phyloP scores from a whole-genome alignment of 2,888 invertebrate species.

The Drosophila silvestris region DNA sequence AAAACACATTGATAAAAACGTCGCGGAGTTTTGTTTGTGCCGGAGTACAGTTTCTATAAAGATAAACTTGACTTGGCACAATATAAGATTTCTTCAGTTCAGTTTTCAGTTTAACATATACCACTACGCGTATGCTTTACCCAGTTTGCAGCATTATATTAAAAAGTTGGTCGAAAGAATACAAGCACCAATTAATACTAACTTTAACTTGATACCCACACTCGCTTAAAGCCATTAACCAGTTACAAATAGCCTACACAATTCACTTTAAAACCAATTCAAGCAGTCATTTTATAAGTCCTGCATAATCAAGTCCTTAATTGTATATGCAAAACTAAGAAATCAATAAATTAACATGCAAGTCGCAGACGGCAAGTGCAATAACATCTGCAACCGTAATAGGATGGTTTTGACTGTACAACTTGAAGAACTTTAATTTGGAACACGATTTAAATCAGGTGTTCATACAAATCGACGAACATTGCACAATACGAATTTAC shows the following conservation, averaged over 20 bases:
- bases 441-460: not conserved
- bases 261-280: not conserved
- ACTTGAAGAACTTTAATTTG: too few relatives aligned
- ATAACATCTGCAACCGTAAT: not conserved
- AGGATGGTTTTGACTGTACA: not conserved
- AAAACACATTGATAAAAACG: constrained; percentile 19
- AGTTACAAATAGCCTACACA: not conserved
- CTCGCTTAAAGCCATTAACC: not conserved
- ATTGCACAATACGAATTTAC: not conserved
- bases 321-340: not conserved
- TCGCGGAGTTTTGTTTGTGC: constrained; percentile 9
- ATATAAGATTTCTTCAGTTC: constrained; percentile 1
- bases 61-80: constrained; percentile 12
- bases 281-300: not conserved
- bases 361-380: too few relatives aligned
- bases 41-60: not conserved
- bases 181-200: not conserved
- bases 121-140: not conserved
- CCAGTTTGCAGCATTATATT: not conserved
- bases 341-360: not conserved
- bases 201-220: not conserved
- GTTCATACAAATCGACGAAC: not conserved
- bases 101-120: not conserved
- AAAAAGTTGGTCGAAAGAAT: not conserved
- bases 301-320: not conserved